Percentiles rank a stretch among this genome's conserved stretches.
Conservation (phyloP, 92 coral and sea anemone species). For the Hydrozoanthus gracilis region DNA sequence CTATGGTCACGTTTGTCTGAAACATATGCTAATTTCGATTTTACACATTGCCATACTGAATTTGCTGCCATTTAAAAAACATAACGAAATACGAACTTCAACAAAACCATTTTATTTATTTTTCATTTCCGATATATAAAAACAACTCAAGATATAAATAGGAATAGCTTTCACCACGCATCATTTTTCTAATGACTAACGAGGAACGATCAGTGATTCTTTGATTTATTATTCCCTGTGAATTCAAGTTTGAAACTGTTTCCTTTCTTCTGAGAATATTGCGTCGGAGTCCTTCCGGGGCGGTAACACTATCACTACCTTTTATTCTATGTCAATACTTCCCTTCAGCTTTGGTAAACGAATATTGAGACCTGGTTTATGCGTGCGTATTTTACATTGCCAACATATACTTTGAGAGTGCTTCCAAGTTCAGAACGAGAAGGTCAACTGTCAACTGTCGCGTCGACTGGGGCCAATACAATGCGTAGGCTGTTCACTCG, state of each 20-base stretch:
- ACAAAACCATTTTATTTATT: not conserved
- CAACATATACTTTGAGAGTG: too few species aligned
- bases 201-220: not conserved
- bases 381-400: not conserved
- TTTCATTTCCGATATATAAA: not conserved
- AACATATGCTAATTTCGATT: not conserved
- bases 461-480: too few species aligned
- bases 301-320: not conserved
- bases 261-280: not conserved
- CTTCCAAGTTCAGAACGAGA: too few species aligned
- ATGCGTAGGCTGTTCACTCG: too few species aligned
- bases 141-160: not conserved
- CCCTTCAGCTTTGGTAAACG: not conserved
- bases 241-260: conserved; percentile 3
- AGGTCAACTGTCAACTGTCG: too few species aligned
- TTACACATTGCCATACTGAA: not conserved
- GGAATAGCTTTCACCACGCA: not conserved
- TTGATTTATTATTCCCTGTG: not conserved
- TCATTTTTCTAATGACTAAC: not conserved
- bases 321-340: not conserved
- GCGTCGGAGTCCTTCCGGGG: conserved; percentile 25
- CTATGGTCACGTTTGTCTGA: conserved; percentile 24
- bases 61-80: not conserved
- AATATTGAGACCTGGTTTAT: not conserved
- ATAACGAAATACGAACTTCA: too few species aligned